Evolutionary conservation across 2,797 vertebrate species (phyloP).

Genomic region (Chelmon rostratus): DNA sequence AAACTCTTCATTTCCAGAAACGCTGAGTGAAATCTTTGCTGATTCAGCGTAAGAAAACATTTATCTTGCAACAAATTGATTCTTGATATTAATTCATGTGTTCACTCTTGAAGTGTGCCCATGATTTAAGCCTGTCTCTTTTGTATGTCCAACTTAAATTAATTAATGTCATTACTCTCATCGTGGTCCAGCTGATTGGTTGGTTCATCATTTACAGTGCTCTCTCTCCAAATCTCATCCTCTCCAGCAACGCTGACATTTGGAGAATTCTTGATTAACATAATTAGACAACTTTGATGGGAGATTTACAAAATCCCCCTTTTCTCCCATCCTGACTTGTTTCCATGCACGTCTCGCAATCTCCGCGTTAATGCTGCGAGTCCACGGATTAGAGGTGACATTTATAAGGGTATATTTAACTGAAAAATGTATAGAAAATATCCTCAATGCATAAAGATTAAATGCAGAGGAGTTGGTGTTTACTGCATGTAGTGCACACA

Average conservation of each 20-base stretch:
- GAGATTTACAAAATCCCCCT: slow-evolving; percentile 92
- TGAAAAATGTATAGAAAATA: slow-evolving; percentile 62
- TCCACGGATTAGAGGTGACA: slow-evolving; percentile 85
- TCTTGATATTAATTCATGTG: slow-evolving; percentile 74
- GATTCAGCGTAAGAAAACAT: slow-evolving; percentile 74
- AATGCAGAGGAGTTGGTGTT: slow-evolving; percentile 50
- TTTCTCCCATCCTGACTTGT: slow-evolving; percentile 79
- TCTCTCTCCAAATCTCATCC: slow-evolving; percentile 87
- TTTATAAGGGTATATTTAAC: slow-evolving; percentile 82
- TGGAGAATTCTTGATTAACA: slow-evolving; percentile 97
- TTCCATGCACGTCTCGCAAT: slow-evolving; percentile 77
- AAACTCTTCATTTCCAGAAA: slow-evolving; percentile 58
- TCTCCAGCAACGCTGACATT: slow-evolving; percentile 93
- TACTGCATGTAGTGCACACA: slow-evolving; percentile 26
- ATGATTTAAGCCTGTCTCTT: slow-evolving; percentile 73
- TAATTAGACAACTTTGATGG: slow-evolving; percentile 97
- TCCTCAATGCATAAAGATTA: slow-evolving; percentile 34
- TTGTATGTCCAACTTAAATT: slow-evolving; percentile 77
- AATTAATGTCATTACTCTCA: slow-evolving; percentile 75
- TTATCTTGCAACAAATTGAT: slow-evolving; percentile 76
- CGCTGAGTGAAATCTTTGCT: slow-evolving; percentile 41
- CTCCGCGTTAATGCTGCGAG: slow-evolving; percentile 73
- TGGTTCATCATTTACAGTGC: slow-evolving; percentile 85
- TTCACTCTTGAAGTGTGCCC: slow-evolving; percentile 66
- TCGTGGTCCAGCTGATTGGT: slow-evolving; percentile 74